Conservation (phyloP, 35 echinoderm and acorn worm genomes). For the Acanthaster planci region DNA sequence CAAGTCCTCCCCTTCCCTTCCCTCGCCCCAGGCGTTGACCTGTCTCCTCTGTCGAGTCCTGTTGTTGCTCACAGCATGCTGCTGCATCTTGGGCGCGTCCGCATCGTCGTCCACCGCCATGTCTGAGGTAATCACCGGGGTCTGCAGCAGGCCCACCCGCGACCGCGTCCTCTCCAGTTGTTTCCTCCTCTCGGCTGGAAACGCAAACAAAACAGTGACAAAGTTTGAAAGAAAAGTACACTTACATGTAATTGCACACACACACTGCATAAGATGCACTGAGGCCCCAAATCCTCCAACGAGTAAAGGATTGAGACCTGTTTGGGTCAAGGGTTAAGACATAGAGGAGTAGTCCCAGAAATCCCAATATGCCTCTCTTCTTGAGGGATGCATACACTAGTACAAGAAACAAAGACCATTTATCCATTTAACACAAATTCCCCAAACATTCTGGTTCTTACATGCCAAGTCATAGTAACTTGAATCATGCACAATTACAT, state of each 20-base stretch:
- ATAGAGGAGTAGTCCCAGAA: no score
- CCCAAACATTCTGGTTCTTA: no score
- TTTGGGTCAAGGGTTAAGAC: neutral
- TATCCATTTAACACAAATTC: no score
- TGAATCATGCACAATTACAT: no score
- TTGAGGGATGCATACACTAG: no score
- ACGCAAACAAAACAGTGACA: conserved; percentile 6
- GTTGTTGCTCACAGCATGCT: conserved; percentile 32
- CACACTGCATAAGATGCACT: neutral
- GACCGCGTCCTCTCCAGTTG: conserved; percentile 73
- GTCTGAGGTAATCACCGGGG: conserved; percentile 19
- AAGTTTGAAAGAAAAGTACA: neutral
- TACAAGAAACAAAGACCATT: no score
- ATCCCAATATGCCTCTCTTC: no score
- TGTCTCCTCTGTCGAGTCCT: conserved; percentile 1
- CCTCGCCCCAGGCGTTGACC: conserved; percentile 15
- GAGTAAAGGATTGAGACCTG: neutral
- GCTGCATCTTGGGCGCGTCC: neutral
- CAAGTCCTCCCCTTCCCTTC: conserved; percentile 32
- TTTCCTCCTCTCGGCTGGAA: conserved; percentile 47
- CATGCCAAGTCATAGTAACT: no score
- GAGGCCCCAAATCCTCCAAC: neutral
- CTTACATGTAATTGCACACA: neutral
- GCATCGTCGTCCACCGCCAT: conserved; percentile 40
- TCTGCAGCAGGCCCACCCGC: conserved; percentile 56